phyloP scores from a whole-genome alignment of 2,888 invertebrate species.

The Nipponacmea schrenckii region DNA sequence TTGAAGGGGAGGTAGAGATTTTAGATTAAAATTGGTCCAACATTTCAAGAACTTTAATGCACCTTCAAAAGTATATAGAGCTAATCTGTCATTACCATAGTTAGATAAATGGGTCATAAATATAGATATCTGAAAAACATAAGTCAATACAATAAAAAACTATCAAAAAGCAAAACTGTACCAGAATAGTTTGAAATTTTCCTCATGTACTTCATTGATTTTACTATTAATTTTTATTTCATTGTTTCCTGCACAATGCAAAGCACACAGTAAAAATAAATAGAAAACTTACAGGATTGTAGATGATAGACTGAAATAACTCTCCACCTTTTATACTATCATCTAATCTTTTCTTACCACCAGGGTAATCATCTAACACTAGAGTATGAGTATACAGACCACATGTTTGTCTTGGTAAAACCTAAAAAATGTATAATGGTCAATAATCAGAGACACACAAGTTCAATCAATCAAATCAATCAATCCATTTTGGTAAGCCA shows the following conservation, averaged over 20 bases:
- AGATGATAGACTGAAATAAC: slow-evolving; percentile 95
- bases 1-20: slow-evolving; percentile 88
- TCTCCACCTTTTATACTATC: slow-evolving; percentile 96
- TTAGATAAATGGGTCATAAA: slow-evolving; percentile 99
- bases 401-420: slow-evolving; percentile 96
- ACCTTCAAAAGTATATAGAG: slow-evolving; percentile 96
- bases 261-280: too few species aligned
- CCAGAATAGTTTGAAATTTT: too few species aligned
- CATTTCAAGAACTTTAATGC: slow-evolving; percentile 95
- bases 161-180: too few species aligned
- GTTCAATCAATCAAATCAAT: not conserved
- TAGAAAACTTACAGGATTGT: slow-evolving; percentile 84
- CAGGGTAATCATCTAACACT: slow-evolving; percentile 92
- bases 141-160: not conserved
- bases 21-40: slow-evolving; percentile 94
- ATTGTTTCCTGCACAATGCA: too few species aligned
- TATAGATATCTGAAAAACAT: slow-evolving; percentile 82
- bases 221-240: too few species aligned
- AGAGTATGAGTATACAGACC: slow-evolving; percentile 98
- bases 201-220: too few species aligned
- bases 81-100: slow-evolving; percentile 97
- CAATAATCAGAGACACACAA: not conserved
- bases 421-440: slow-evolving; percentile 67
- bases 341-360: slow-evolving; percentile 89
- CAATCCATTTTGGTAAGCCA: not conserved